A percentile compares a stretch with the other conserved stretches of the same genome.
Conservation (phyloP, 2,888 invertebrate genomes). For the Catocala nupta region DNA sequence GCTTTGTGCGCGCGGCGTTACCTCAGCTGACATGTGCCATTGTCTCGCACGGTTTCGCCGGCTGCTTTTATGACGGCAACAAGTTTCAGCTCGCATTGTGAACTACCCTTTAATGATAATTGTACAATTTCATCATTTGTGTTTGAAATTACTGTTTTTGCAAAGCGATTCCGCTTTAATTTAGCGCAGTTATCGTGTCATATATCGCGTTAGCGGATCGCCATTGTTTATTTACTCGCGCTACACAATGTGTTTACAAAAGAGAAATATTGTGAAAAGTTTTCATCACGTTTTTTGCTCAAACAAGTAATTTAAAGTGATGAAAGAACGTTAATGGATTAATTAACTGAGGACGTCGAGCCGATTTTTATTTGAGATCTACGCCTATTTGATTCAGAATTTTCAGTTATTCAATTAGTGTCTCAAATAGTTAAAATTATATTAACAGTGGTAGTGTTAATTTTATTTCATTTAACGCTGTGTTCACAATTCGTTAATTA, state of each 20-base stretch:
- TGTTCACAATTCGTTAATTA: slow-evolving; percentile 26
- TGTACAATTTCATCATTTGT: slow-evolving; percentile 41
- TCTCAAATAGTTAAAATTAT: slow-evolving; percentile 43
- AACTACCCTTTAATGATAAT: slow-evolving; percentile 53
- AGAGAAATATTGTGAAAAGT: slow-evolving; percentile 59
- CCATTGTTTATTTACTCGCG: slow-evolving; percentile 29
- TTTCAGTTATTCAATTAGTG: slow-evolving; percentile 52
- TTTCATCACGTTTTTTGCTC: slow-evolving; percentile 60
- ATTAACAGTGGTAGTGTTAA: slow-evolving; percentile 32
- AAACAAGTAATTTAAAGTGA: slow-evolving; percentile 65
- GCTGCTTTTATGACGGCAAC: slow-evolving; percentile 70
- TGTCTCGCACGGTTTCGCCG: slow-evolving; percentile 68
- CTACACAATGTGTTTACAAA: slow-evolving; percentile 50
- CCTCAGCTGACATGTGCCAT: slow-evolving; percentile 74
- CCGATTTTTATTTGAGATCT: slow-evolving; percentile 70
- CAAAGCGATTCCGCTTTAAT: slow-evolving; percentile 21
- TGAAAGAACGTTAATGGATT: slow-evolving; percentile 74
- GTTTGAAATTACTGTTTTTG: slow-evolving; percentile 35
- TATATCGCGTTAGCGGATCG: slow-evolving; percentile 34
- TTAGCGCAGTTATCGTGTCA: slow-evolving; percentile 35
- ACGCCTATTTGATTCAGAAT: slow-evolving; percentile 63
- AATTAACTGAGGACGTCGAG: slow-evolving; percentile 72
- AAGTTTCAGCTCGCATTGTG: slow-evolving; percentile 58
- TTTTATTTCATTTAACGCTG: slow-evolving; percentile 33
- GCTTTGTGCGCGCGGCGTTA: slow-evolving; percentile 77